Base-by-base conservation (phyloP, 2,888 invertebrate genomes). In the Atherix ibis region DNA sequence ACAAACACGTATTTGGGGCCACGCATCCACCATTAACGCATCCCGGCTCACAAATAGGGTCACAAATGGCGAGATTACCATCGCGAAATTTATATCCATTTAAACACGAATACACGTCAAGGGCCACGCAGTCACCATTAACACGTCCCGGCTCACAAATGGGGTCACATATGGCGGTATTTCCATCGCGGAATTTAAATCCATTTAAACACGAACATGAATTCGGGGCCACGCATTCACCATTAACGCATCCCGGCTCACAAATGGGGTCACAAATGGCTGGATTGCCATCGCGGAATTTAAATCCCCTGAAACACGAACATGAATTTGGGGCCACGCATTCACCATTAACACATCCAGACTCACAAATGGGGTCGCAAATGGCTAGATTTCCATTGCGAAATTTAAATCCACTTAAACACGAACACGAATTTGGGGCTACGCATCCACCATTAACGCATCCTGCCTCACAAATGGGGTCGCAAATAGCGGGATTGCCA, bases 301-400 rank as follows among this genome's bases (percentile, higher is more conserved):
- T 46, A 33, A 46, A 53, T 0, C 34, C 38, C 4, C 27, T 24
- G 5, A 25, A 27, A 27, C 45, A 77, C 16, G 59, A 62, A 47
- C 77, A 76, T 1, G 63, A 55, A 38, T 68, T 65, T 2, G 70
- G 68, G 1, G 50, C 36, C 3, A 51, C 40, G 34, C 58, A 59
- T 5, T 36, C 41, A n/a, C 53, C 53, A 44, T 56, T 51, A 1
- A 32, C 17, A 32, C 58, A 58, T 0, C 54, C 48, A 19, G 41
- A 39, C 0, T 51, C 44, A 41, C 68, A 45, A 9, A 36, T 16
- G 2, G 44, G 43, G 15, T 26, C 12, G 30, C 46, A 45, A 24
- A 14, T 37, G 18, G 39, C 32, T 24, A 37, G 37, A 22, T 44
- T 3, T 34, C 43, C 44, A 8, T 36, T 13, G 2, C 24, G 29